These are phyloP conservation scores for Noctuana brunneofusca DNA, from an alignment of 2,888 invertebrate species.

Conservation along the genomic window DNA sequence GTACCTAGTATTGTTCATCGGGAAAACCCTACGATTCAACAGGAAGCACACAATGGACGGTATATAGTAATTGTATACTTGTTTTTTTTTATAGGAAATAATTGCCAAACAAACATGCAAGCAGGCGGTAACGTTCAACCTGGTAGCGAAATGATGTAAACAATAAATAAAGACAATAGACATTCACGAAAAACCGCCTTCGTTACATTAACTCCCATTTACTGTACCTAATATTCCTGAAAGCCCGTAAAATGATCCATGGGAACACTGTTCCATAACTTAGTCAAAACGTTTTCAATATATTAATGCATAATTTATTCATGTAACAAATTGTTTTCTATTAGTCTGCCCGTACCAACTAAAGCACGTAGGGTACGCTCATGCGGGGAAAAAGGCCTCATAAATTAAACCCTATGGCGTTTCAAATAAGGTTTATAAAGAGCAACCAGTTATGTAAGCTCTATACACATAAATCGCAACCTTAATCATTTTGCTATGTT, in stretches of 20 bases:
- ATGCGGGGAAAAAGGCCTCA: slow-evolving; percentile 7
- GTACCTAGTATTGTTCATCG: too few relatives aligned
- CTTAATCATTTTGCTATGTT: slow-evolving; percentile 57
- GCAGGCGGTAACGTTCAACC: too few relatives aligned
- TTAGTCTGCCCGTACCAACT: slow-evolving; percentile 44
- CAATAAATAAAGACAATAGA: neutral
- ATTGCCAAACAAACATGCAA: too few relatives aligned
- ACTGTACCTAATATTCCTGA: neutral
- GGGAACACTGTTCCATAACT: slow-evolving; percentile 12
- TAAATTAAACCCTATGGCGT: slow-evolving; percentile 29
- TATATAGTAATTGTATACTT: too few relatives aligned
- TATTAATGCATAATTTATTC: slow-evolving; percentile 37
- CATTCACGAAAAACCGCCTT: neutral
- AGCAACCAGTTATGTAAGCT: slow-evolving; percentile 26
- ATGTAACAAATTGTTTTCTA: slow-evolving; percentile 56
- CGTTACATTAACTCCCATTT: neutral
- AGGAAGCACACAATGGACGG: too few relatives aligned
- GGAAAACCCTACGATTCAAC: too few relatives aligned
- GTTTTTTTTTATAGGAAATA: too few relatives aligned
- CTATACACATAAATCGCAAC: slow-evolving; percentile 55
- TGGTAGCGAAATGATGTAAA: too few relatives aligned
- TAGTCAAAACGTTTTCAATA: slow-evolving; percentile 32
- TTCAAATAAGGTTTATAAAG: slow-evolving; percentile 29
- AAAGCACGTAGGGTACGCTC: slow-evolving; percentile 44
- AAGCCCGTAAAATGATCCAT: slow-evolving; percentile 4